phyloP scores from a whole-genome alignment of 2,888 invertebrate species.

The Agapostemon virescens region DNA sequence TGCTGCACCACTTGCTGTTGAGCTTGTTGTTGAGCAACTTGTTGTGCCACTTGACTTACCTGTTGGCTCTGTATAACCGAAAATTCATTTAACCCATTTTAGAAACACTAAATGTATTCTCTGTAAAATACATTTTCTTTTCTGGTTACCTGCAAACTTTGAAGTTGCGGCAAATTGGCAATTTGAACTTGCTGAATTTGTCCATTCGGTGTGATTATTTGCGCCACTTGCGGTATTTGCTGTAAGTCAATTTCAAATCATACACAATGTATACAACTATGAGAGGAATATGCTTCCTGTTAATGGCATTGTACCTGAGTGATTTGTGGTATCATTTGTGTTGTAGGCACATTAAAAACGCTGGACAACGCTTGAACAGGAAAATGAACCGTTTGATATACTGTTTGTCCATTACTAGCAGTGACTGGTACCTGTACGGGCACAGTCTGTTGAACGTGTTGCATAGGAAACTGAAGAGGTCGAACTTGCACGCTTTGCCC shows the following conservation, averaged over 20 bases:
- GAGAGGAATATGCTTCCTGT: too few species aligned
- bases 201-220: conserved; percentile 92
- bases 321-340: conserved; percentile 92
- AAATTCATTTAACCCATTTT: conserved; percentile 22
- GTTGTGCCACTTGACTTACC: conserved; percentile 74
- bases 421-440: conserved; percentile 95
- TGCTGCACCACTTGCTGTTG: conserved; percentile 74
- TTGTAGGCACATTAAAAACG: conserved; percentile 84
- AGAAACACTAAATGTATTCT: neutral
- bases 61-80: conserved; percentile 73
- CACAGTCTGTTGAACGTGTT: conserved; percentile 86
- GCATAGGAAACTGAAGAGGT: conserved; percentile 86
- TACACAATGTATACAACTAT: neutral
- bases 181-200: conserved; percentile 95
- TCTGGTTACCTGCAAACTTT: conserved; percentile 76
- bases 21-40: conserved; percentile 70
- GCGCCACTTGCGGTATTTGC: conserved; percentile 87
- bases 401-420: conserved; percentile 92
- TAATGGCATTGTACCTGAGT: conserved; percentile 83
- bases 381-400: conserved; percentile 97
- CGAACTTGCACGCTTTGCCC: conserved; percentile 88
- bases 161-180: conserved; percentile 83
- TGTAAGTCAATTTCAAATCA: conserved; percentile 75
- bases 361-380: conserved; percentile 90
- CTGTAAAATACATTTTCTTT: neutral